These are phyloP conservation scores for Tolypeutes matacus DNA, from an alignment of 2,797 vertebrate species.

Conservation along the genomic window DNA sequence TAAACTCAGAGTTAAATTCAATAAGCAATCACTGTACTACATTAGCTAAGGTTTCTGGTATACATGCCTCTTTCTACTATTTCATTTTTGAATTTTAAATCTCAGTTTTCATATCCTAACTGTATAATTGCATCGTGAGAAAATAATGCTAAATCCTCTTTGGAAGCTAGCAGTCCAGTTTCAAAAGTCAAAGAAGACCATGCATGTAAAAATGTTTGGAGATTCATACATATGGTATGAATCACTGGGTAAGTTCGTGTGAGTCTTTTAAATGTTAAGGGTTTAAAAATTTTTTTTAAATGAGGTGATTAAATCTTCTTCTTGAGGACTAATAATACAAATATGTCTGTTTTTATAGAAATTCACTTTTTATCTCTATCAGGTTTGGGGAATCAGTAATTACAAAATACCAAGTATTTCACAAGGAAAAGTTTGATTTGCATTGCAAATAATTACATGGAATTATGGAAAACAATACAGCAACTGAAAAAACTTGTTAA, in stretches of 20 bases:
- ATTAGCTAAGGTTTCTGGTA: not conserved
- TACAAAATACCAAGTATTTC: slow-evolving; percentile 6
- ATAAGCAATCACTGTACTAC: not conserved
- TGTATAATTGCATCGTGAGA: not conserved
- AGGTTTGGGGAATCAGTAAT: not conserved
- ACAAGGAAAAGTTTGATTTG: slow-evolving; percentile 9
- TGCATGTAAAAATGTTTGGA: not conserved
- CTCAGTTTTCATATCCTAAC: slow-evolving; percentile 16
- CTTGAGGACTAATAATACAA: not conserved
- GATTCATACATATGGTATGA: not conserved
- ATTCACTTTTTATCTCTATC: slow-evolving; percentile 2
- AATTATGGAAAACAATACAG: slow-evolving; percentile 40
- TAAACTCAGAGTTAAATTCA: not conserved
- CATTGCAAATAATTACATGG: not conserved
- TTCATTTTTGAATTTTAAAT: slow-evolving; percentile 24
- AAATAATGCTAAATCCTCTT: slow-evolving; percentile 15
- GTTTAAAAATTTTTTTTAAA: slow-evolving; percentile 12
- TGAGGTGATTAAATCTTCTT: not conserved
- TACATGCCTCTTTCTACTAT: not conserved
- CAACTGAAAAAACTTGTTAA: not conserved
- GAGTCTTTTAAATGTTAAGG: not conserved
- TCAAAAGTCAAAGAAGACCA: slow-evolving; percentile 24
- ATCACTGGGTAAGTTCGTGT: not conserved
- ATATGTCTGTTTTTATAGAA: not conserved
- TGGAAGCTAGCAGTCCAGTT: not conserved